Base-by-base conservation (phyloP, 2,113 vertebrate species). In the Eurypyga helias region DNA sequence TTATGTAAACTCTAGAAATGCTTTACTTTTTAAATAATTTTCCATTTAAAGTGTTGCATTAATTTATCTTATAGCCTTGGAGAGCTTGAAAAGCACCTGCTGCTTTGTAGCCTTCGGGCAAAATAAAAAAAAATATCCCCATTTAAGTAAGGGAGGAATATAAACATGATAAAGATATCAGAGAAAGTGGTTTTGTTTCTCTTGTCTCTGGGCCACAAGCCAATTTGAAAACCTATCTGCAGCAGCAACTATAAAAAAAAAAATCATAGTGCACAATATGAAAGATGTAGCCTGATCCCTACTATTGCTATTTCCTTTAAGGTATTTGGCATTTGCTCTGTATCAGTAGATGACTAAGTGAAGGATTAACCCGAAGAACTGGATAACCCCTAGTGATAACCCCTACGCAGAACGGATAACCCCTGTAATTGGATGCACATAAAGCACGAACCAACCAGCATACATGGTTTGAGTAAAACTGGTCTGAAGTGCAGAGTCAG, bases 351-450 rank as follows among this genome's bases (percentile, higher is more conserved):
- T 58, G 54, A 54, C n/a, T 92, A 87, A 95, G 76, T 66, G 76
- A 88, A 85, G 90, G 80, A 77, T 83, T 92, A 94, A 95, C 57
- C 66, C 78, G 38, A 61, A 86, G 77, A 90, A 92, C 34, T 71
- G 69, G 80, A 89, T 95, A 84, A 89, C 60, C 62, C 31, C 54
- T 79, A 6, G 2, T 51, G 88, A 96, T 96, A 96, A 94, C 45
- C 83, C 54, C 76, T 33, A 2, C 0, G 2, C 87, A 87, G 82
- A 89, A 29, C 0, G 4, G 88, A 85, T 95, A 96, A 82, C 38
- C 64, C 58, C 78, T 60, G 57, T 76, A 83, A 94, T 10, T 72
- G 61, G 76, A 72, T 51, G 69, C 60, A 81, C 2, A 0, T 67
- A 81, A 75, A 91, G 55, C 67, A 78, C 3, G 5, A 89, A 70